Conservation (phyloP, 2,797 vertebrate species). For the Oreortyx pictus region DNA sequence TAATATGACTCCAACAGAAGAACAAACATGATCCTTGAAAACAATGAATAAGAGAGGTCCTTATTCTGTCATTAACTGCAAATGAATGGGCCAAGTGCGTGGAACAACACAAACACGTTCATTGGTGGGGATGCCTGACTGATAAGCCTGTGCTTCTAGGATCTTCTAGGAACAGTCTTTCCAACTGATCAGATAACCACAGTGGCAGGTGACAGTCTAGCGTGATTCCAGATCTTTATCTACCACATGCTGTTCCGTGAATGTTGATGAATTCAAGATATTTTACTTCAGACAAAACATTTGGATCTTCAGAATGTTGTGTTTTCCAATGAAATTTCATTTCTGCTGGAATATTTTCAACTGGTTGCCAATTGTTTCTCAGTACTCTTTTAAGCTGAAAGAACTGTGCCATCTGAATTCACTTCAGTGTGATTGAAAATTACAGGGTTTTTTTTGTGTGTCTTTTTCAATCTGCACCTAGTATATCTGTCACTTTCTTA, state of each 20-base stretch:
- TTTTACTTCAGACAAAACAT: background rate
- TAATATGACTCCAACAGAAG: background rate
- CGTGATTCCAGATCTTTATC: background rate
- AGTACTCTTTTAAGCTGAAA: background rate
- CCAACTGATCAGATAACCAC: background rate
- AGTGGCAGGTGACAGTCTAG: constrained; percentile 11
- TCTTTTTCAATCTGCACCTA: background rate
- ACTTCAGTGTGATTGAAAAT: background rate
- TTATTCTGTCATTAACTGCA: background rate
- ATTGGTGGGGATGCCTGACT: background rate
- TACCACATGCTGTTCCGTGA: background rate
- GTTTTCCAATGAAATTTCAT: background rate
- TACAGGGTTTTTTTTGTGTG: background rate
- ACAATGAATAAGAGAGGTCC: background rate
- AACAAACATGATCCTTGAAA: background rate
- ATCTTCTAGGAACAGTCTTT: background rate
- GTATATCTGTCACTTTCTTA: background rate
- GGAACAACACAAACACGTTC: background rate
- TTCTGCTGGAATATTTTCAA: background rate
- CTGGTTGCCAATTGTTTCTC: background rate
- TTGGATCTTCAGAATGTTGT: background rate
- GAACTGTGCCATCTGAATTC: background rate
- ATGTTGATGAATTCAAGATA: background rate
- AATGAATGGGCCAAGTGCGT: background rate
- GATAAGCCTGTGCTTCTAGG: background rate